Percentiles rank a stretch among this genome's conserved stretches.
Conservation (phyloP, 2,113 vertebrate genomes). For the Arothron firmamentum region DNA sequence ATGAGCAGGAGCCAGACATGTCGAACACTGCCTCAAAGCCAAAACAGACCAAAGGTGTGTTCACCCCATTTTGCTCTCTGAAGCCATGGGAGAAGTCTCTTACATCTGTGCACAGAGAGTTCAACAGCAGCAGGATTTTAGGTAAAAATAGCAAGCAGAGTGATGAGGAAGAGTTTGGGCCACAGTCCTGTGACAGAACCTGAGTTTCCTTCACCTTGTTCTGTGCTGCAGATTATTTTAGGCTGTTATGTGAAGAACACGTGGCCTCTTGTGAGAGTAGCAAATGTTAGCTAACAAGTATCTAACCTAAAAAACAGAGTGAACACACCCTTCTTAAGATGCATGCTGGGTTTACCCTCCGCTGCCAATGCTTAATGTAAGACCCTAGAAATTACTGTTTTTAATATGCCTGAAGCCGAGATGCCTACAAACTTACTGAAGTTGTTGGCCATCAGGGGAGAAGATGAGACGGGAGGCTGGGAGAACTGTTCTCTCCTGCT, state of each 20-base stretch:
- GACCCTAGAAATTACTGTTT: slow-evolving; percentile 13
- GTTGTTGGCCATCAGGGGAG: slow-evolving; percentile 81
- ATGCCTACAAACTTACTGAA: slow-evolving; percentile 75
- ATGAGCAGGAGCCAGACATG: slow-evolving; percentile 29
- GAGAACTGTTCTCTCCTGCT: slow-evolving; percentile 90
- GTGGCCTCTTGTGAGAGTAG: background rate
- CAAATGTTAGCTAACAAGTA: background rate
- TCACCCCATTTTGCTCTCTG: slow-evolving; percentile 31
- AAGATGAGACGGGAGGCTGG: slow-evolving; percentile 74
- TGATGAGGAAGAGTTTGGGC: too few species aligned
- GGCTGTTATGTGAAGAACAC: background rate
- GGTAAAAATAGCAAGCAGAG: too few species aligned
- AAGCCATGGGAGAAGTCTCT: background rate
- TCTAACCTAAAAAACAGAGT: slow-evolving; percentile 23
- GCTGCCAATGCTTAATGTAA: slow-evolving; percentile 9
- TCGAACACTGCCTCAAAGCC: slow-evolving; percentile 13
- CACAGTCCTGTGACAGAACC: too few species aligned
- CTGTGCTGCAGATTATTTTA: too few species aligned
- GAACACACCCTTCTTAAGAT: slow-evolving; percentile 35
- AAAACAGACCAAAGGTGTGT: slow-evolving; percentile 29
- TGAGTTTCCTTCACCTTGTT: too few species aligned
- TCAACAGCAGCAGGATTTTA: too few species aligned
- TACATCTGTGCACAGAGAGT: background rate
- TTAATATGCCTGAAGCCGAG: background rate
- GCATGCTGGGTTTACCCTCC: slow-evolving; percentile 20